phyloP scores from a whole-genome alignment of 1,140 invertebrate species.

The Trachymyrmex septentrionalis region DNA sequence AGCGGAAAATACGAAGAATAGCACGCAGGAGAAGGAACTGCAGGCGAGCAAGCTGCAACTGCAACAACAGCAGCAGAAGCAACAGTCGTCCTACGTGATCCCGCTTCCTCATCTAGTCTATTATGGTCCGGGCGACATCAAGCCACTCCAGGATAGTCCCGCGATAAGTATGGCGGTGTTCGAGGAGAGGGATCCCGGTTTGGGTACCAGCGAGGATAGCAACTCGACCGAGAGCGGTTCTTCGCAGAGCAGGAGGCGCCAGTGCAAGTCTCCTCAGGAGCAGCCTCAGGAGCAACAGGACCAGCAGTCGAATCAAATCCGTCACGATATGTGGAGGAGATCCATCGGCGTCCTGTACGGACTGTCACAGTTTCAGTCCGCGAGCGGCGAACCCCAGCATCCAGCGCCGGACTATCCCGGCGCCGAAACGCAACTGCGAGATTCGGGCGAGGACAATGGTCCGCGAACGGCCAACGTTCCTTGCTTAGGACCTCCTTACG shows the following conservation, averaged over 20 bases:
- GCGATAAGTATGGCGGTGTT: constrained; percentile 84
- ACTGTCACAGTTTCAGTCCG: constrained; percentile 87
- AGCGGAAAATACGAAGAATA: constrained; percentile 23
- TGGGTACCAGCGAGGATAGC: constrained; percentile 91
- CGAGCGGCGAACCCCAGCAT: not conserved
- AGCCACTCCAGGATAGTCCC: constrained; percentile 77
- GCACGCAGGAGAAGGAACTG: constrained; percentile 68
- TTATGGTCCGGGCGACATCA: constrained; percentile 62
- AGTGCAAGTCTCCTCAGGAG: constrained; percentile 79
- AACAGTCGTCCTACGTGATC: constrained; percentile 90
- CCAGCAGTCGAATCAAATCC: constrained; percentile 85
- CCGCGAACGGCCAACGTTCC: constrained; percentile 46
- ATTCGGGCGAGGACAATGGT: constrained; percentile 15
- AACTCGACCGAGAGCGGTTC: constrained; percentile 84
- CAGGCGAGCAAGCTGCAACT: constrained; percentile 78
- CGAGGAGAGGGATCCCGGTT: constrained; percentile 93
- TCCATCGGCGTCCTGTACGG: constrained; percentile 87
- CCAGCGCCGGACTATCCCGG: constrained; percentile 83
- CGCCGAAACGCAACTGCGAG: constrained; percentile 37
- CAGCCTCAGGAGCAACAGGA: constrained; percentile 86
- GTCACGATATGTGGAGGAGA: constrained; percentile 90
- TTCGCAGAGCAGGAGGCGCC: constrained; percentile 90
- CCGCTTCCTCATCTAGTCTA: constrained; percentile 90
- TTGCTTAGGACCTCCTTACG: constrained; percentile 50
- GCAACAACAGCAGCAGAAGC: constrained; percentile 7